Evolutionary conservation across 1,140 invertebrate genomes (phyloP), one percentile per base, ranked within the genome.

Genomic region (Papilio machaon): DNA sequence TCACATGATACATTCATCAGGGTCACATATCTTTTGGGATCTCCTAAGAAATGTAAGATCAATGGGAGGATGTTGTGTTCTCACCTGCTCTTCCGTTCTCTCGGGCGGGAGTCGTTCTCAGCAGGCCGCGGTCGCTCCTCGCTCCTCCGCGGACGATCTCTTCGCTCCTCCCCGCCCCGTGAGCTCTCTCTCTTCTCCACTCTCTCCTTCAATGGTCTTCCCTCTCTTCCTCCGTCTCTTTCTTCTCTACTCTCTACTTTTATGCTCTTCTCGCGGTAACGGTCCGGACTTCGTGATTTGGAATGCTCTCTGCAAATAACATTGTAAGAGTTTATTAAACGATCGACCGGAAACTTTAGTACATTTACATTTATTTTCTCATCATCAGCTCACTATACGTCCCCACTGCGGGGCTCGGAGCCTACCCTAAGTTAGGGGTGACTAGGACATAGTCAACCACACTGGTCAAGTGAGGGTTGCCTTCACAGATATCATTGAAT

Each of bases 21-120:
- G 6, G 38, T 38, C 38, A 2, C 38, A 38, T 38, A 3, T 38
- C 6, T 38, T 38, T 38, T 38, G 38, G 38, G 38, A 6, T 38
- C 38, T 38, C 38, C 38, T 43, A 43, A 30, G 23, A 30, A 30
- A 30, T 1, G 23, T 30, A 30, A 30, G 23, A 30, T 1, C 23
- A 30, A 43, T 43, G 38, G 38, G 4, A 6, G 4, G 38, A 43
- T 43, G 1, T 23, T 75, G 11, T 5, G 30, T 19, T 43, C 9
- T 30, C 52, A 91, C 91, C 91, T 90, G 67, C 80, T 83, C 84
- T 90, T 91, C 15, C 87, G 80, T n/a, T 91, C 88, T 23, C 85
- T 81, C 0, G 80, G 79, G n/a, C 82, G 85, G n/a, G 82, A 10
- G 73, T 80, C 67, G 11, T 73, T 30, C 13, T 76, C 54, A 15